These are phyloP conservation scores for Aplodontia rufa DNA, from an alignment of 2,113 vertebrate genomes.

Conservation along the genomic window DNA sequence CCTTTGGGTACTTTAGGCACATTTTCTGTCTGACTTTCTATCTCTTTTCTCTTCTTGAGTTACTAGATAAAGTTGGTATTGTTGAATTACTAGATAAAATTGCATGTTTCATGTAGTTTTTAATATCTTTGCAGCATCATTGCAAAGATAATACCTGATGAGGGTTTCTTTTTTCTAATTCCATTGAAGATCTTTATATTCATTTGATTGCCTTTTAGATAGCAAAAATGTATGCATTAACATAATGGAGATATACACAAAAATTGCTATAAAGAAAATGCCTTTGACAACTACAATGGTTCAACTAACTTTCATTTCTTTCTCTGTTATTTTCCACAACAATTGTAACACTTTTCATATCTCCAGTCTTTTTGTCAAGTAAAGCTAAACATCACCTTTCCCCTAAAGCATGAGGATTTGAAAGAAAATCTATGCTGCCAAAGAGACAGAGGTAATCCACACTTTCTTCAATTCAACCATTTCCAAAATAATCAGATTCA, in stretches of 20 bases:
- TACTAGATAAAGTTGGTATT: neutral
- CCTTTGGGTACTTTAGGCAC: neutral
- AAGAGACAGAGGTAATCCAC: neutral
- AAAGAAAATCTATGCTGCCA: neutral
- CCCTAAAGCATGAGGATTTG: neutral
- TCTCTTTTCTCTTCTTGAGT: neutral
- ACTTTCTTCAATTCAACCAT: neutral
- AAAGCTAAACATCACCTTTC: neutral
- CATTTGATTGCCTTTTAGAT: neutral
- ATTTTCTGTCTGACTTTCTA: too few relatives aligned
- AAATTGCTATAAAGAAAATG: neutral
- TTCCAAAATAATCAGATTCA: conserved; percentile 39
- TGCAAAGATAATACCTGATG: neutral
- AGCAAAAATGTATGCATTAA: neutral
- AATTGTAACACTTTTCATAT: neutral
- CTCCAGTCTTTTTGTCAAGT: neutral
- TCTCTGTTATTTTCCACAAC: neutral
- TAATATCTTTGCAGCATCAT: neutral
- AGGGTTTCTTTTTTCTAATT: neutral
- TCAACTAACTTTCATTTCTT: conserved; percentile 4
- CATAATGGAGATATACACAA: neutral
- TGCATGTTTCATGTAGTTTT: neutral
- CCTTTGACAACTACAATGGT: neutral
- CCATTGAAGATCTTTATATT: neutral
- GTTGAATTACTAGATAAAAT: neutral